A percentile compares a stretch with the other conserved stretches of the same genome.
Evolutionary conservation across 2,797 vertebrate genomes (phyloP).

Genomic region (Coracias cyanogaster): DNA sequence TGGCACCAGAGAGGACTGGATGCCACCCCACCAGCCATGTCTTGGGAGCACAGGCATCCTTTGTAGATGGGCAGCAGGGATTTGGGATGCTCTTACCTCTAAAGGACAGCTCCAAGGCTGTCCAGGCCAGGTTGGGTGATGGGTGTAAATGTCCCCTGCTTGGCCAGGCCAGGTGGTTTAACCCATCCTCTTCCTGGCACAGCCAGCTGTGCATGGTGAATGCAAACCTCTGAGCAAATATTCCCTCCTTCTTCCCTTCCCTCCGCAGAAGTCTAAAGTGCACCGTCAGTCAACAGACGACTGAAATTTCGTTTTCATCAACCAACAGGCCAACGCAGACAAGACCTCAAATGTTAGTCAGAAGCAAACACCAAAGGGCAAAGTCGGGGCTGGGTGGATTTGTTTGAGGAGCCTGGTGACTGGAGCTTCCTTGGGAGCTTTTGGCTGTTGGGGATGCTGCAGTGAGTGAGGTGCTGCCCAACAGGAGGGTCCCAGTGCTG

Average conservation of each 20-base stretch:
- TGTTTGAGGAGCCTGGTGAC: background rate
- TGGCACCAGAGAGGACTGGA: background rate
- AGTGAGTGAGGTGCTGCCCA: background rate
- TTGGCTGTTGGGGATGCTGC: background rate
- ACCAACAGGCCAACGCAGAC: background rate
- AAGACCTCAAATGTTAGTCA: background rate
- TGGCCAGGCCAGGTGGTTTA: background rate
- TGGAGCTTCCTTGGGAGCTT: background rate
- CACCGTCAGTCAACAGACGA: background rate
- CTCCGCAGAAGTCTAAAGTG: background rate
- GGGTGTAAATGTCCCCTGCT: background rate
- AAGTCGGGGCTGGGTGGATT: background rate
- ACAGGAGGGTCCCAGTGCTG: background rate
- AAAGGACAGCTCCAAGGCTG: background rate
- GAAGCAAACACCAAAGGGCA: slow-evolving; percentile 54
- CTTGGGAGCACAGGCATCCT: background rate
- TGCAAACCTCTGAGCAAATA: background rate
- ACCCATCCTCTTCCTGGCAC: background rate
- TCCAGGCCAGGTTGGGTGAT: background rate
- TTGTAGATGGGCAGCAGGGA: background rate
- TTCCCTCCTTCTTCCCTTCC: background rate
- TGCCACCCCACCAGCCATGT: background rate
- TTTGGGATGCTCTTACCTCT: background rate
- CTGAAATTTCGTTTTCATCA: slow-evolving; percentile 4
- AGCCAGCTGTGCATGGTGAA: rapidly evolving